phyloP scores from a whole-genome alignment of 2,888 invertebrate genomes.

The Yponomeuta evonymella region DNA sequence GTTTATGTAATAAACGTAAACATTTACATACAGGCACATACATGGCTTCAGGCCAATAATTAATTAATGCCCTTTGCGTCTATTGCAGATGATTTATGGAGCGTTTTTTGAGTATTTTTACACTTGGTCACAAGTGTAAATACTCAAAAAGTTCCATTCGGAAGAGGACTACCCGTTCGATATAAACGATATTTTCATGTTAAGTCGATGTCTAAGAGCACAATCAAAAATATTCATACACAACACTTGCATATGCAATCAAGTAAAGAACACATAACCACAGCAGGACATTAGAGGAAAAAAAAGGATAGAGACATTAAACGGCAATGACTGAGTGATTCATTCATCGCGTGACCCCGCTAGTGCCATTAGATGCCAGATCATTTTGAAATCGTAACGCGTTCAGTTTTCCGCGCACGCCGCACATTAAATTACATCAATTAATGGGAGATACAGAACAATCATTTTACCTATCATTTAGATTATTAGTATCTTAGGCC shows the following conservation, averaged over 20 bases:
- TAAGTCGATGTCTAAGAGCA: not conserved
- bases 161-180: no score
- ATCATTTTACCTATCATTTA: not conserved
- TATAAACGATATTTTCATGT: no score
- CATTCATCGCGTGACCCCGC: constrained; percentile 10
- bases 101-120: no score
- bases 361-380: not conserved
- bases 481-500: not conserved
- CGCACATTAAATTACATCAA: not conserved
- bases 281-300: not conserved
- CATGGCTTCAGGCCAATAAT: no score
- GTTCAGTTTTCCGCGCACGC: constrained; percentile 8
- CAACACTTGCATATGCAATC: not conserved
- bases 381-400: constrained; percentile 7
- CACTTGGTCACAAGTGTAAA: no score
- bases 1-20: no score
- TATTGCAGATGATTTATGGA: no score
- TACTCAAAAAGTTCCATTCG: no score
- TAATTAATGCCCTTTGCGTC: no score
- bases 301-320: constrained; percentile 8
- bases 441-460: not conserved
- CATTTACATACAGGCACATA: no score
- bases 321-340: constrained; percentile 11
- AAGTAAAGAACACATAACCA: not conserved
- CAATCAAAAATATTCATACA: not conserved